Evolutionary conservation across 2,888 invertebrate species (phyloP).

Genomic region (Rotaria socialis): DNA sequence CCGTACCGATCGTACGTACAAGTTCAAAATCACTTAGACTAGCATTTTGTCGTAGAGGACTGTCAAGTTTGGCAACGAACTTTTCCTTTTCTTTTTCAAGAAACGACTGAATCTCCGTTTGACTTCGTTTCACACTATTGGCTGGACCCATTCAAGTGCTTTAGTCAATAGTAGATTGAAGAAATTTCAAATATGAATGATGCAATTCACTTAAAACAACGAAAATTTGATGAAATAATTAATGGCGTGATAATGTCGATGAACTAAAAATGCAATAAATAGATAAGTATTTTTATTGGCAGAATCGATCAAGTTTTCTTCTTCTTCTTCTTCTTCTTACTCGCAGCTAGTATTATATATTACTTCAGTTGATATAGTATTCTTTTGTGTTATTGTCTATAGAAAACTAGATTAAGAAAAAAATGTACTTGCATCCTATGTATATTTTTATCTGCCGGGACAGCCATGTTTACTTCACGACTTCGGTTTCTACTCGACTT

Average conservation of each 20-base stretch:
- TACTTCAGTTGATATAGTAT: too few relatives aligned
- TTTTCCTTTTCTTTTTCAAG: not conserved
- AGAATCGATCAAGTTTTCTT: not conserved
- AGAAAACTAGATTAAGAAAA: too few relatives aligned
- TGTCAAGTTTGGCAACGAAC: conserved; percentile 25
- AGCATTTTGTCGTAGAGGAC: conserved; percentile 38
- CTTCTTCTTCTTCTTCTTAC: not conserved
- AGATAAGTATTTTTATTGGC: not conserved
- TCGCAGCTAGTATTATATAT: too few relatives aligned
- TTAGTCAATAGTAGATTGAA: not conserved
- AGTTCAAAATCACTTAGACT: conserved; percentile 42
- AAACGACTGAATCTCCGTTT: not conserved
- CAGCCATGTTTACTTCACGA: too few relatives aligned
- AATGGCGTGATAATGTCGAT: not conserved
- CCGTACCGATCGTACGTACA: conserved; percentile 42
- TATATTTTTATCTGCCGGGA: too few relatives aligned
- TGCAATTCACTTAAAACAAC: too few relatives aligned
- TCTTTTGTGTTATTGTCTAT: too few relatives aligned
- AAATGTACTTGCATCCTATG: too few relatives aligned
- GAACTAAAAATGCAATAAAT: not conserved
- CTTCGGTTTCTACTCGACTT: too few relatives aligned
- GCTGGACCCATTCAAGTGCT: not conserved
- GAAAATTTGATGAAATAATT: too few relatives aligned
- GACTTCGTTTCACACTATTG: not conserved
- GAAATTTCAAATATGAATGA: too few relatives aligned